Base-by-base conservation (phyloP, 2,888 invertebrate species). In the Philaethria dido region DNA sequence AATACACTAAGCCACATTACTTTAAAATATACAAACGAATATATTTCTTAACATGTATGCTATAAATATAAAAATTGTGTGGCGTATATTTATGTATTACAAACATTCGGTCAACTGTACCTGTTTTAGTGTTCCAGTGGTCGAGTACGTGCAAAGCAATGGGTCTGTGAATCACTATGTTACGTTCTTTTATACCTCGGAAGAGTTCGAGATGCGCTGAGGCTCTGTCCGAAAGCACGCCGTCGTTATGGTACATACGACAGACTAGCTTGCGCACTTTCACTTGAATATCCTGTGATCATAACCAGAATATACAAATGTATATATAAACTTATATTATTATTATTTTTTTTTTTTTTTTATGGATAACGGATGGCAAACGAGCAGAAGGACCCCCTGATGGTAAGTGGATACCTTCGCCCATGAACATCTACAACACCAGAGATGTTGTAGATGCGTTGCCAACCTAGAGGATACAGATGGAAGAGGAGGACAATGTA, bases 111-210 rank as follows among this genome's bases (percentile, higher is more conserved):
- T 68, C 55, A 69, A 62, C 66, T 64, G 71, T 75, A 79, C 79
- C 79, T 79, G 77, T 71, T 74, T 69, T 70, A 67, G 73, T 76
- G 75, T 73, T 69, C 73, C 69, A 70, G 71, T 71, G 73, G 73
- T 66, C 82, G 82, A 79, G 82, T 83, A 84, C 80, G 69, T 69
- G 81, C 78, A 84, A 81, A 83, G 89, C 84, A 92, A 92, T 92
- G 88, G 87, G 86, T 88, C 84, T 79, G 83, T 82, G 82, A 81
- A 83, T 80, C 83, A 82, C 82, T 78, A 78, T 80, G 87, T 81
- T 82, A 82, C 84, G 80, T 87, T 88, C 92, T 92, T 92, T 87
- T 92, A 92, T 92, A 92, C 91, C 87, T 87, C 88, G 91, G 91
- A 92, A 91, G 89, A 84, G 84, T 86, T 85, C 84, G 80, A 88